Evolutionary conservation across 1,140 invertebrate species (phyloP).

Genomic region (Drosophila pallidifrons): DNA sequence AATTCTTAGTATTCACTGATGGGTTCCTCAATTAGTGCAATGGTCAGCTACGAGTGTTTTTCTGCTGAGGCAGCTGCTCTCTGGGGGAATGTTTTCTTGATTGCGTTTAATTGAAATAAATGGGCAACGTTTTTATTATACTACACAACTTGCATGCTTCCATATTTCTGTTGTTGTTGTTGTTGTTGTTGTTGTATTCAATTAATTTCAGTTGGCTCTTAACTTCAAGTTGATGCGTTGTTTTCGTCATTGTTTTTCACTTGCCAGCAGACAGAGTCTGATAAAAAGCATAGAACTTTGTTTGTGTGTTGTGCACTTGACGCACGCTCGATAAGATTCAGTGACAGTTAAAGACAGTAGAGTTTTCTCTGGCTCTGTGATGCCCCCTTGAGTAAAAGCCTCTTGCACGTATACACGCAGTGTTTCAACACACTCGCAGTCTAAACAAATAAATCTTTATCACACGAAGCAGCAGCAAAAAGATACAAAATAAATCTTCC

Average conservation of each 20-base stretch:
- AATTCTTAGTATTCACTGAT: neutral
- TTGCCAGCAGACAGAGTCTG: neutral
- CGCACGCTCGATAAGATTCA: constrained; percentile 20
- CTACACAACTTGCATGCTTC: constrained; percentile 7
- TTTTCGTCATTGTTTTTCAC: constrained; percentile 28
- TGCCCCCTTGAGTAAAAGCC: neutral
- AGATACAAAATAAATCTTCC: constrained; percentile 69
- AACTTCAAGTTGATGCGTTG: constrained; percentile 10
- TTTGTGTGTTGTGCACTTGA: constrained; percentile 18
- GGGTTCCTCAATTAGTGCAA: constrained; percentile 18
- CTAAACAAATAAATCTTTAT: constrained; percentile 81
- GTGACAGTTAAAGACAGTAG: constrained; percentile 4
- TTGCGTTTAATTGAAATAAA: constrained; percentile 84
- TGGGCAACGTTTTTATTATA: constrained; percentile 65
- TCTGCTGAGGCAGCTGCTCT: constrained; percentile 28
- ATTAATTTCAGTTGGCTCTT: constrained; percentile 59
- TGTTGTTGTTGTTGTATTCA: constrained; percentile 39
- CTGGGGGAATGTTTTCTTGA: constrained; percentile 59
- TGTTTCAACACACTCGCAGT: constrained; percentile 63
- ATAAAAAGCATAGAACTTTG: constrained; percentile 16
- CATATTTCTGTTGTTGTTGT: neutral
- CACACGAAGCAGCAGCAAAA: constrained; percentile 31
- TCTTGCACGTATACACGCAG: constrained; percentile 1
- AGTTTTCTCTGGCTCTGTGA: neutral
- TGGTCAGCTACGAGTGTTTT: constrained; percentile 29